phyloP scores from a whole-genome alignment of 1,140 invertebrate species.

The Marisa cornuarietis region DNA sequence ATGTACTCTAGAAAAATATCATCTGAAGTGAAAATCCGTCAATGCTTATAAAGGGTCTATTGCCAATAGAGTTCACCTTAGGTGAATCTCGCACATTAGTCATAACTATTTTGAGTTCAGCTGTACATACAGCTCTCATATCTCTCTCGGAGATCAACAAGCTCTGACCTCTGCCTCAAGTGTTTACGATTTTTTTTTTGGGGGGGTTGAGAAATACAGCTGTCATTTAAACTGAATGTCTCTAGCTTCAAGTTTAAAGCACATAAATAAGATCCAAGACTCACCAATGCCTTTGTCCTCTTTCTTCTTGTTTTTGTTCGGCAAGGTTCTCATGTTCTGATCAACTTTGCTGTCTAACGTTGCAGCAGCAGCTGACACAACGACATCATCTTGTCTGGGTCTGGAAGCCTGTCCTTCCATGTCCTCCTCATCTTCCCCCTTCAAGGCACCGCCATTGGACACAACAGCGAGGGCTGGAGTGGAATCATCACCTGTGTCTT shows the following conservation, averaged over 20 bases:
- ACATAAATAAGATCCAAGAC: conserved; percentile 4
- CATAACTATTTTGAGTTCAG: too few relatives aligned
- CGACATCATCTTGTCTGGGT: not conserved
- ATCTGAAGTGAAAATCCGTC: conserved; percentile 1
- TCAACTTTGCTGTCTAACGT: conserved; percentile 5
- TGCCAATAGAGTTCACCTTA: not conserved
- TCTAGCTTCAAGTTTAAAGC: not conserved
- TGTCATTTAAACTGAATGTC: not conserved
- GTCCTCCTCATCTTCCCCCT: too few relatives aligned
- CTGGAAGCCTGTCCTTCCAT: too few relatives aligned
- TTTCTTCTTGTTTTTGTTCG: conserved; percentile 53
- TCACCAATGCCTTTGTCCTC: conserved; percentile 58
- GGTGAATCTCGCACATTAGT: too few relatives aligned
- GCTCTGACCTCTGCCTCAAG: too few relatives aligned
- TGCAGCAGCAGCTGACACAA: not conserved
- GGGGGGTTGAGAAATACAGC: not conserved
- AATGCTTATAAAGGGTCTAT: not conserved
- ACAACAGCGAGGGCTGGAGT: too few relatives aligned
- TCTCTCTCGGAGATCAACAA: too few relatives aligned
- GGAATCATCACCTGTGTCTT: too few relatives aligned
- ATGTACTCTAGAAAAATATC: conserved; percentile 72
- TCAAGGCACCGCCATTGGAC: too few relatives aligned
- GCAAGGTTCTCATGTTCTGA: not conserved
- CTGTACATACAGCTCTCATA: too few relatives aligned
- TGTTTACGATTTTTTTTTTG: not conserved